A percentile compares a stretch with the other conserved stretches of the same genome.
Evolutionary conservation across 1,140 invertebrate genomes (phyloP).

Genomic region (Nasonia vitripennis): DNA sequence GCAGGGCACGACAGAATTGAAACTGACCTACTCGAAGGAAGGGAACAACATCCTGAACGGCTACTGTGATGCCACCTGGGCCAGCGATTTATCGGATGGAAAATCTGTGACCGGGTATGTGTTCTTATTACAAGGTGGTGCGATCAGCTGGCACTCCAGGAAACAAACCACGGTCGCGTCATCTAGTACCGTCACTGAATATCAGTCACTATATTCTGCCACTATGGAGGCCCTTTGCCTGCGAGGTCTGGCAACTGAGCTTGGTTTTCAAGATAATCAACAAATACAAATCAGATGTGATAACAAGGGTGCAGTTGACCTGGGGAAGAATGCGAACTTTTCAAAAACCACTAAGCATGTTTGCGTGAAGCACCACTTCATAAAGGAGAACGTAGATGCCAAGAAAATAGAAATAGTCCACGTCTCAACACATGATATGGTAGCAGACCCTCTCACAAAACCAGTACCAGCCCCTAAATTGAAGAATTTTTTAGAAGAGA

Average conservation of each 20-base stretch:
- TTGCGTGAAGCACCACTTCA: constrained; percentile 66
- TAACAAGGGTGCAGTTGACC: constrained; percentile 62
- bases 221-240: neutral
- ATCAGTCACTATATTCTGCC: neutral
- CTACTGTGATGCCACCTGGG: too few species aligned
- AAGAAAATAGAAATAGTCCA: neutral
- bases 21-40: too few species aligned
- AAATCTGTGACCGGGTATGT: neutral
- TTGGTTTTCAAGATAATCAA: neutral
- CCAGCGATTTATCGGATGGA: too few species aligned
- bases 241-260: neutral
- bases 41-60: too few species aligned
- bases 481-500: too few species aligned
- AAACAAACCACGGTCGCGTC: neutral
- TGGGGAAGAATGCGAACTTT: constrained; percentile 64
- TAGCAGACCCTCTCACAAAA: too few species aligned
- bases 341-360: constrained; percentile 70
- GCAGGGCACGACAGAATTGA: too few species aligned
- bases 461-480: too few species aligned
- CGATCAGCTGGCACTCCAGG: neutral
- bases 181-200: neutral
- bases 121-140: neutral
- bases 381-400: constrained; percentile 16
- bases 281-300: constrained; percentile 37
- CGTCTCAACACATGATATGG: too few species aligned